Evolutionary conservation across 2,113 vertebrate genomes (phyloP).

Genomic region (Phaethon lepturus): DNA sequence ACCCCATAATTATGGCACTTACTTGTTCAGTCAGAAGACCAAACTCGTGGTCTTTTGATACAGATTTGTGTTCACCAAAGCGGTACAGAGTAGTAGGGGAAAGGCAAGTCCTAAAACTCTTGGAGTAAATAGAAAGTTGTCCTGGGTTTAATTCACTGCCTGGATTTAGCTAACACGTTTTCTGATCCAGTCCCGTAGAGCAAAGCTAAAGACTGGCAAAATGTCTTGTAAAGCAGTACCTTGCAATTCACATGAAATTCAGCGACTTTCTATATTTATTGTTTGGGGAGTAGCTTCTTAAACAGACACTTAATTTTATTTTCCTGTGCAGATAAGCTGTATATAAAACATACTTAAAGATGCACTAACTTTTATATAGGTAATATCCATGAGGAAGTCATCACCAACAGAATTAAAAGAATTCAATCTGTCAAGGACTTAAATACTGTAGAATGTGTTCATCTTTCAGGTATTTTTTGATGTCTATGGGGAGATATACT

Average conservation of each 20-base stretch:
- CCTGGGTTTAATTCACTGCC: not conserved
- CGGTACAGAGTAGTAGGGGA: not conserved
- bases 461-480: not conserved
- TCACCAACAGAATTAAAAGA: not conserved
- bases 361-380: not conserved
- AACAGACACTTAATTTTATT: not conserved
- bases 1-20: fast-evolving
- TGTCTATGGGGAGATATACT: fast-evolving
- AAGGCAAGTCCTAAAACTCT: not conserved
- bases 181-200: not conserved
- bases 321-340: not conserved
- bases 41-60: fast-evolving
- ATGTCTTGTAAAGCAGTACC: not conserved
- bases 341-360: not conserved
- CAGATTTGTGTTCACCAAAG: not conserved
- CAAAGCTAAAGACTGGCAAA: not conserved
- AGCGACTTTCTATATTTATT: not conserved
- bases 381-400: not conserved
- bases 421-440: not conserved
- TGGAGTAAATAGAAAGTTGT: not conserved
- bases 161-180: not conserved
- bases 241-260: not conserved
- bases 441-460: not conserved
- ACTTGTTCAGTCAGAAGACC: not conserved
- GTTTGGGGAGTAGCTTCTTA: not conserved